Conservation (phyloP, 2,797 vertebrate species). For the Anableps anableps region DNA sequence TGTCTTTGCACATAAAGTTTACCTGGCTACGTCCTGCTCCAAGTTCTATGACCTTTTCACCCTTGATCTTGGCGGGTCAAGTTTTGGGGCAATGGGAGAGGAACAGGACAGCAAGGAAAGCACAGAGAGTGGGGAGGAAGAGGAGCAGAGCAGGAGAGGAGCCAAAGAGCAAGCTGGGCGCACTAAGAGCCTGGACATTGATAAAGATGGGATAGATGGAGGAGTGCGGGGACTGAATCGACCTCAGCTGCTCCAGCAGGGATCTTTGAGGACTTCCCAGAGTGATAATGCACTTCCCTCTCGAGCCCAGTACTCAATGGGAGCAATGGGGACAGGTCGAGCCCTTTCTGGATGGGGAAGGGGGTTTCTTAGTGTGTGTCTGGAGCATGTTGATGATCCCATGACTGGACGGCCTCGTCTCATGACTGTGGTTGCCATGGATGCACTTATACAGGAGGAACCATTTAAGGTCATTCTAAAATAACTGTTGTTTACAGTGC, state of each 20-base stretch:
- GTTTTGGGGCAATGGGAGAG: constrained; percentile 13
- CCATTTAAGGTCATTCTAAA: constrained; percentile 81
- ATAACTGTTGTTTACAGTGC: background rate
- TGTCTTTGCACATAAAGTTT: constrained; percentile 91
- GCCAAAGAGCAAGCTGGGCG: constrained; percentile 85
- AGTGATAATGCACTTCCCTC: constrained; percentile 83
- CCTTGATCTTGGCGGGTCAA: constrained; percentile 73
- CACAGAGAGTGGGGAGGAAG: constrained; percentile 74
- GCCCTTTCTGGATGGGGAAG: constrained; percentile 87
- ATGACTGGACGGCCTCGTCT: constrained; percentile 78
- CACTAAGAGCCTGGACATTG: constrained; percentile 85
- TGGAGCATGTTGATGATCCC: constrained; percentile 86
- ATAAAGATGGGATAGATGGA: constrained; percentile 77
- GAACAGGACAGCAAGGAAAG: constrained; percentile 65
- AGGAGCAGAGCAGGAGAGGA: constrained; percentile 80
- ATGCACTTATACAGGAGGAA: constrained; percentile 82
- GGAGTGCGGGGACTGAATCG: constrained; percentile 62
- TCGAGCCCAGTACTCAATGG: constrained; percentile 59
- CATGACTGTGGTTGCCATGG: constrained; percentile 89
- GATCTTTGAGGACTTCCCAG: constrained; percentile 82
- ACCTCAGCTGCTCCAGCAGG: constrained; percentile 71
- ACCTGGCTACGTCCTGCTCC: constrained; percentile 91
- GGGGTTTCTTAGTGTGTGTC: constrained; percentile 84
- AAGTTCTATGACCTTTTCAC: constrained; percentile 92
- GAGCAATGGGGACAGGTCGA: constrained; percentile 69